Evolutionary conservation across 2,888 invertebrate species (phyloP).

Genomic region (Zhengitettix transpicula): DNA sequence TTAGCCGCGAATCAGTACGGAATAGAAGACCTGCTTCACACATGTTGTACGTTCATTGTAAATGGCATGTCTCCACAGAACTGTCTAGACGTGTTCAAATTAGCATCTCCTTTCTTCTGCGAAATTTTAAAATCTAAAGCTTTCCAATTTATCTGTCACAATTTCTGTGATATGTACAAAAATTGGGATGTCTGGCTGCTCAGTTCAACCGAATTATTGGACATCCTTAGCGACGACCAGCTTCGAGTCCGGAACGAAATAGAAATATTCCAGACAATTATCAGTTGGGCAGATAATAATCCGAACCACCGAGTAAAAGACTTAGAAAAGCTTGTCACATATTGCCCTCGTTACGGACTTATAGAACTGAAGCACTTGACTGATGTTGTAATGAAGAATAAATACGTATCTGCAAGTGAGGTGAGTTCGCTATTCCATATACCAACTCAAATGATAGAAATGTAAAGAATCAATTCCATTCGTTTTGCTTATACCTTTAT

Average conservation of each 20-base stretch:
- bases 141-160: not conserved
- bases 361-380: conserved; percentile 40
- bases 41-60: not conserved
- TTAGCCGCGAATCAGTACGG: conserved; percentile 57
- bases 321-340: conserved; percentile 39
- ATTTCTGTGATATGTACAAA: not conserved
- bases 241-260: conserved; percentile 57
- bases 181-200: conserved; percentile 40
- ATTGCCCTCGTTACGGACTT: conserved; percentile 47
- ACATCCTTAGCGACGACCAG: conserved; percentile 49
- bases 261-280: conserved; percentile 53
- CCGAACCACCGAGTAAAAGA: conserved; percentile 33
- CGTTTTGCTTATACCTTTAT: too few relatives aligned
- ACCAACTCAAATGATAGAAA: too few relatives aligned
- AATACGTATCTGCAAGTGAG: not conserved
- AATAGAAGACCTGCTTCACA: not conserved
- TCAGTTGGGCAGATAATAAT: conserved; percentile 50
- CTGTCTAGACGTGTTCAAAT: not conserved
- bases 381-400: conserved; percentile 16
- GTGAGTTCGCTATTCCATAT: not conserved
- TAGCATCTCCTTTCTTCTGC: not conserved
- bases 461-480: too few relatives aligned
- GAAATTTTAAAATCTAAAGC: not conserved
- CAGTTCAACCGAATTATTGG: conserved; percentile 39
- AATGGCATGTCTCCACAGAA: not conserved